Percentiles rank a stretch among this genome's conserved stretches.
Conservation (phyloP, 2,888 invertebrate genomes). For the Tineola bisselliella region DNA sequence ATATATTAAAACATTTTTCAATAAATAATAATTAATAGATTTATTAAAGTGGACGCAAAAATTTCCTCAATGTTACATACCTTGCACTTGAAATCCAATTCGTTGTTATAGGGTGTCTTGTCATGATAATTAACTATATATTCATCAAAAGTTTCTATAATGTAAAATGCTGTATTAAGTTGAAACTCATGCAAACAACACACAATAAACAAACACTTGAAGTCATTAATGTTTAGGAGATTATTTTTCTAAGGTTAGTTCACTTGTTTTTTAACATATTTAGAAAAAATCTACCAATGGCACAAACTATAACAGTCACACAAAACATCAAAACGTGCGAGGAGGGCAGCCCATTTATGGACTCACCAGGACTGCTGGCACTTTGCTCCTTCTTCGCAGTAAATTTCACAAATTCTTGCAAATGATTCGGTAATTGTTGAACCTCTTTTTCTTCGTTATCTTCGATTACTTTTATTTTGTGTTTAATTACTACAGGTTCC, state of each 20-base stretch:
- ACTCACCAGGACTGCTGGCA: slow-evolving; percentile 64
- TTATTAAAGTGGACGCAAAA: no score
- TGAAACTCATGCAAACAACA: slow-evolving; percentile 11
- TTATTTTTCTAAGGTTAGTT: slow-evolving; percentile 17
- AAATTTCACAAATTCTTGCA: slow-evolving; percentile 80
- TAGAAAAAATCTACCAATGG: slow-evolving; percentile 48
- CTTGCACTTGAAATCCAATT: not conserved
- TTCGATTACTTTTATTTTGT: slow-evolving; percentile 73
- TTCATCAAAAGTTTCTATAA: not conserved
- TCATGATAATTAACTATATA: not conserved
- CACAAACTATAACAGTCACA: slow-evolving; percentile 56
- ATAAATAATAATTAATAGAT: no score
- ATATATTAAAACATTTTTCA: no score
- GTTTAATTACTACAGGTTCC: slow-evolving; percentile 52
- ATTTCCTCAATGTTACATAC: not conserved
- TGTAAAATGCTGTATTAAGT: not conserved
- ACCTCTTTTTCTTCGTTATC: slow-evolving; percentile 71
- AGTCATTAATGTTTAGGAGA: not conserved
- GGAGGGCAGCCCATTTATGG: slow-evolving; percentile 43
- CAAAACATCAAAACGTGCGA: slow-evolving; percentile 60
- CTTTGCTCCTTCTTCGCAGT: slow-evolving; percentile 58
- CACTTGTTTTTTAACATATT: slow-evolving; percentile 44
- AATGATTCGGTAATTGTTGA: slow-evolving; percentile 76
- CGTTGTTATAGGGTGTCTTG: not conserved
- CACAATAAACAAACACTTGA: slow-evolving; percentile 4